Conservation (phyloP, 2,113 vertebrate genomes). For the Nycticryphes semicollaris region DNA sequence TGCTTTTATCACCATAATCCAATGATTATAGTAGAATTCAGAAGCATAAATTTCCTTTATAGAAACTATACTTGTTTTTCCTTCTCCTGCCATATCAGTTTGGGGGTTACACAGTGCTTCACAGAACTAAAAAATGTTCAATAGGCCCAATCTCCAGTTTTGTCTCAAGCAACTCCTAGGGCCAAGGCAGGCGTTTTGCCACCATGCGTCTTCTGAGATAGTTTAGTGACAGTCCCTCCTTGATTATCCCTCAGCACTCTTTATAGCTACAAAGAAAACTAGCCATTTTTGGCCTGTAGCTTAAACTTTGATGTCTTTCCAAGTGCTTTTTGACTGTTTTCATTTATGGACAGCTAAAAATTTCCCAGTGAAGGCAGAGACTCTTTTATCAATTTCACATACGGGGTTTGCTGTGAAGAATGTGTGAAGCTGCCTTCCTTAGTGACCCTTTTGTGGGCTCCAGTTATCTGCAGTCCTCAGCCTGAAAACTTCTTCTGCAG, state of each 20-base stretch:
- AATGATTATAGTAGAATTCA: neutral
- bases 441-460: neutral
- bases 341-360: neutral
- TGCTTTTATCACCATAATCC: neutral
- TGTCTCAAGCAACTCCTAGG: neutral
- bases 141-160: neutral
- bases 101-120: neutral
- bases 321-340: neutral
- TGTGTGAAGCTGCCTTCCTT: neutral
- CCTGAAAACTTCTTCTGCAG: neutral
- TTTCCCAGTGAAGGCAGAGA: neutral
- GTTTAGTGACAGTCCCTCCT: neutral
- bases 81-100: neutral
- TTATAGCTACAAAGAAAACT: neutral
- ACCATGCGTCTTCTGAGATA: neutral
- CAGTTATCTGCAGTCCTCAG: neutral
- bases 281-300: neutral
- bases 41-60: neutral
- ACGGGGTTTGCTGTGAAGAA: neutral
- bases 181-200: neutral
- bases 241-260: neutral
- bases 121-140: neutral
- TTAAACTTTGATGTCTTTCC: conserved; percentile 31
- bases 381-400: neutral
- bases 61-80: neutral